A percentile compares a stretch with the other conserved stretches of the same genome.
phyloP scores from a whole-genome alignment of 2,888 invertebrate species.

The Meandrusa payeni region DNA sequence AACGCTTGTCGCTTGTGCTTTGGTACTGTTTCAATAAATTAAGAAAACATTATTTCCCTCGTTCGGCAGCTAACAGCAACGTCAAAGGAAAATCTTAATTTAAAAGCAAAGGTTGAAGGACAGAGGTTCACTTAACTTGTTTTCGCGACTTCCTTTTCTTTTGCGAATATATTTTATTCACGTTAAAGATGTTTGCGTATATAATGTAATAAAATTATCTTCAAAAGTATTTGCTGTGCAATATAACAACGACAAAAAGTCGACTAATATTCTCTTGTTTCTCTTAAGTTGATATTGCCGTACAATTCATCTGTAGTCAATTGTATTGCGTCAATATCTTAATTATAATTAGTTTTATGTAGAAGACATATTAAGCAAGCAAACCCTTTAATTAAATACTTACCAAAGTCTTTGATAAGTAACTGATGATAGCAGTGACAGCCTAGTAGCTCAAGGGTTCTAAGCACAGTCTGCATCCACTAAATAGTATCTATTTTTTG shows the following conservation, averaged over 20 bases:
- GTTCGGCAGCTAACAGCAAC: conserved; percentile 19
- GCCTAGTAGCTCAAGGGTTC: no score
- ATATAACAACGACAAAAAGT: conserved; percentile 3
- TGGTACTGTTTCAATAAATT: conserved; percentile 25
- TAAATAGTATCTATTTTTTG: no score
- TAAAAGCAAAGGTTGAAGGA: conserved; percentile 28
- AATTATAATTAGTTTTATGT: no score
- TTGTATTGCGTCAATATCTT: no score
- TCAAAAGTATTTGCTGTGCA: conserved; percentile 1
- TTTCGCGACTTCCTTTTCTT: conserved; percentile 19
- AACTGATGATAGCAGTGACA: no score
- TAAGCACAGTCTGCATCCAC: no score
- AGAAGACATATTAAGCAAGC: no score
- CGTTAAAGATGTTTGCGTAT: conserved; percentile 9
- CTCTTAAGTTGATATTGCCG: no score
- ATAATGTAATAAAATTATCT: conserved; percentile 11
- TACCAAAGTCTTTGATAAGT: no score
- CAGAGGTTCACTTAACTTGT: conserved; percentile 24
- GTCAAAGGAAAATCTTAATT: conserved; percentile 27
- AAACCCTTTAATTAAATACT: no score
- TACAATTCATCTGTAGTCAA: no score
- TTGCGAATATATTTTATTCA: conserved; percentile 12
- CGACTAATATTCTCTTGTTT: no score
- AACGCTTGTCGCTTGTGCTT: background rate
- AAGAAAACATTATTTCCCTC: conserved; percentile 26